Evolutionary conservation across 92 coral and sea anemone species (phyloP).

Genomic region (Parazoanthus swiftii): DNA sequence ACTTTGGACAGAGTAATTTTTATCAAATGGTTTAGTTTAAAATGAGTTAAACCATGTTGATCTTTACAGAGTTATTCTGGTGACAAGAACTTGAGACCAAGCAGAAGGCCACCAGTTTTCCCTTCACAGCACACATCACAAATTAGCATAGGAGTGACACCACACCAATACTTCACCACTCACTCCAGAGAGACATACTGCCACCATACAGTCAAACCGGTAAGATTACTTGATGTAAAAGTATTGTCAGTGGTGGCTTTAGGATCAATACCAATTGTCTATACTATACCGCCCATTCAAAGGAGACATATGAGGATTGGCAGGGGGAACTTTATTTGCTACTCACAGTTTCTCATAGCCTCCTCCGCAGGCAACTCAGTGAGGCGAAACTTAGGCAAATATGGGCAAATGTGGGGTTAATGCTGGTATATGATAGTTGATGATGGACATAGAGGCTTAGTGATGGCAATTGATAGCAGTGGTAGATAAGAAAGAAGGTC

Average conservation of each 20-base stretch:
- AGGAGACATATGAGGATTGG: background rate
- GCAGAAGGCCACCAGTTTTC: slow-evolving; percentile 69
- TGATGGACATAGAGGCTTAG: too few species aligned
- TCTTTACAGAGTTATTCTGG: slow-evolving; percentile 83
- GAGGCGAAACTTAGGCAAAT: too few species aligned
- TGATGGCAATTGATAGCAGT: too few species aligned
- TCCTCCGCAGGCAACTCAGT: too few species aligned
- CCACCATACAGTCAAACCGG: slow-evolving; percentile 62
- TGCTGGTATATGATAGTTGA: too few species aligned
- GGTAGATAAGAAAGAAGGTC: too few species aligned
- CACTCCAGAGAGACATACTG: slow-evolving; percentile 67
- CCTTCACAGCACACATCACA: slow-evolving; percentile 96
- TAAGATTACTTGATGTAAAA: slow-evolving; percentile 39
- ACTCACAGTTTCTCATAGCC: too few species aligned
- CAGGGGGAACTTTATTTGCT: too few species aligned
- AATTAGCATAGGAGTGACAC: slow-evolving; percentile 69
- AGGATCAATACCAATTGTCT: background rate
- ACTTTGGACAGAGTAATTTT: too few species aligned
- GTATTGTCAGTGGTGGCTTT: background rate
- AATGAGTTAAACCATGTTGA: too few species aligned
- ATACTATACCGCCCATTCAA: background rate
- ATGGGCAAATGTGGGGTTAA: too few species aligned
- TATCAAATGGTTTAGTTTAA: too few species aligned
- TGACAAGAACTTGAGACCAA: slow-evolving; percentile 59
- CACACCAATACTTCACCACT: slow-evolving; percentile 59